phyloP scores from a whole-genome alignment of 2,888 invertebrate genomes.

The Leuctra nigra region DNA sequence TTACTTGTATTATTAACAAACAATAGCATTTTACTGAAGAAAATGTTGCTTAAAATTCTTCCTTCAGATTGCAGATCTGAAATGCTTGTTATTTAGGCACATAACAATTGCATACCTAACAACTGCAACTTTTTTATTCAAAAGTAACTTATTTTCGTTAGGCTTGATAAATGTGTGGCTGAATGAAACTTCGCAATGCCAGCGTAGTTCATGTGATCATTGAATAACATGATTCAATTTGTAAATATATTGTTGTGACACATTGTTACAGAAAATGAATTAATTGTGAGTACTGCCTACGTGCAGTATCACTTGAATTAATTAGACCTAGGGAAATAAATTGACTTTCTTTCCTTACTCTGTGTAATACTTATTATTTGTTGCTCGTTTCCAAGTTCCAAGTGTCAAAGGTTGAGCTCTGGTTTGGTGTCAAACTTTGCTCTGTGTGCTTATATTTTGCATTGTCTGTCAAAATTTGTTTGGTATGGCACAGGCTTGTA shows the following conservation, averaged over 20 bases:
- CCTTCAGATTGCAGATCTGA: no score
- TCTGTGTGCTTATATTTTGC: constrained; percentile 42
- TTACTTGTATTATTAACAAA: no score
- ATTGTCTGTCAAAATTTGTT: constrained; percentile 35
- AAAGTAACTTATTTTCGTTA: no score
- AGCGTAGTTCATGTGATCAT: no score
- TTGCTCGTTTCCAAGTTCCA: constrained; percentile 30
- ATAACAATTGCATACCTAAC: no score
- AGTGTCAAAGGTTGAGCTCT: constrained; percentile 33
- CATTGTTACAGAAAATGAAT: constrained; percentile 26
- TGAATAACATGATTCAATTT: constrained; percentile 4
- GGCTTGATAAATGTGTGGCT: no score
- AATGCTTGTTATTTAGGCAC: no score
- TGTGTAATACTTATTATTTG: constrained; percentile 29
- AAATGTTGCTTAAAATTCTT: no score
- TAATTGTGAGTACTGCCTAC: neutral
- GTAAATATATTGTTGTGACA: constrained; percentile 25
- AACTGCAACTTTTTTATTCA: no score
- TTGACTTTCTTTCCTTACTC: constrained; percentile 33
- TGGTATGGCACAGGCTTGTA: constrained; percentile 45
- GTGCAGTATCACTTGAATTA: constrained; percentile 20
- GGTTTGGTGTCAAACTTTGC: constrained; percentile 46
- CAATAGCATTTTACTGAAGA: no score
- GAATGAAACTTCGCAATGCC: no score
- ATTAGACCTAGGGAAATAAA: constrained; percentile 31